Evolutionary conservation across 2,113 vertebrate genomes (phyloP), one percentile per base, ranked within the genome.

Genomic region (Zosterops borbonicus): DNA sequence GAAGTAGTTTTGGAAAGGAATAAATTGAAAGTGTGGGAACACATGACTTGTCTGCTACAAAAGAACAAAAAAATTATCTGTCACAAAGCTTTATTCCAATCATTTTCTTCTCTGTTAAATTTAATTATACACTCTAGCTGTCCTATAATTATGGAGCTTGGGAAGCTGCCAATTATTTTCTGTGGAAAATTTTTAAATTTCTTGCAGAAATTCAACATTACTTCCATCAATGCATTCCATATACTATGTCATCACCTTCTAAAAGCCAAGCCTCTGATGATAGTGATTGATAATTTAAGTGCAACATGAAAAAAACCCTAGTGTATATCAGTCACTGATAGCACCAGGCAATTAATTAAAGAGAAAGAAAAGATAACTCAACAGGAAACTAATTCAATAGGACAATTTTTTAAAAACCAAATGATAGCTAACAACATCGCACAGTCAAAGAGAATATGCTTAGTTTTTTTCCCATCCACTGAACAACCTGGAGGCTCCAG

Each of bases 101-200:
- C 85, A 83, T 94, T 94, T 94, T 93, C 97, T 96, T 97, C 82
- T 89, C 94, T 89, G 90, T 96, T 96, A 94, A 94, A 93, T 96
- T 97, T 97, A 98, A 98, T 98, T 98, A 97, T 91, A 97, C 76
- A 90, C 89, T 93, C 94, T 94, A 92, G 83, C 83, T 94, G 94
- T 96, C 96, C 96, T 97, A 69, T 95, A 98, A 98, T 97, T 98
- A 97, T 68, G 83, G 87, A 65, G 33, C 96, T 97, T 97, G 97
- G 97, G 91, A 97, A 97, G 95, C 95, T 97, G 97, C 96, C 97
- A 97, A 83, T 96, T 97, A 89, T 95, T 95, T 96, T 77, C 83
- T 64, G 82, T 69, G 85, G 93, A 97, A 97, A 97, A 84, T 94
- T 96, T 92, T 56, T 35, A 74, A 87, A 89, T 95, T 97, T 96